Conservation (phyloP, 2,113 vertebrate species). For the Catharus minimus region DNA sequence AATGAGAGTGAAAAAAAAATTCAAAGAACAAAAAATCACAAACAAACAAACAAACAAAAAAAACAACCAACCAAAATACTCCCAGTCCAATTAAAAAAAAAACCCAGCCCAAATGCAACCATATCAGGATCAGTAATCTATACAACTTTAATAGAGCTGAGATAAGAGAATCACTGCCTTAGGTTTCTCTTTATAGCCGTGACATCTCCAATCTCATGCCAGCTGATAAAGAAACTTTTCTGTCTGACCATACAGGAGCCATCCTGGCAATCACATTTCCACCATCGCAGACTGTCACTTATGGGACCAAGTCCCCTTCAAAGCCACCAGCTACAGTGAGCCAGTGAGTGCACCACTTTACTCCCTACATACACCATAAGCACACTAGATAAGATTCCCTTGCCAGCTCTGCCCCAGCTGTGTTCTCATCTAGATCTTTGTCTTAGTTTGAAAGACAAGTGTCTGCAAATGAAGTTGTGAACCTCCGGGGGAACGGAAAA, state of each 20-base stretch:
- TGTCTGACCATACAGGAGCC: not conserved
- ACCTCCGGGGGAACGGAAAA: not conserved
- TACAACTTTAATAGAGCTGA: not conserved
- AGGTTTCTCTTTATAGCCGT: not conserved
- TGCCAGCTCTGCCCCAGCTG: not conserved
- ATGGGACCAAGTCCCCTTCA: rapidly evolving
- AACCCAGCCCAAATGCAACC: not conserved
- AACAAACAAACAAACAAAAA: not conserved
- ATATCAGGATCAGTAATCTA: not conserved
- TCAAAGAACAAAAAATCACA: not conserved
- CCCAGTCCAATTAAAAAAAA: not conserved
- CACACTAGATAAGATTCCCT: not conserved
- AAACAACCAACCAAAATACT: not conserved
- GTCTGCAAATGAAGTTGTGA: not conserved
- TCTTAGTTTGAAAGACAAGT: not conserved
- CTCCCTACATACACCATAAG: not conserved
- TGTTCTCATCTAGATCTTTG: not conserved
- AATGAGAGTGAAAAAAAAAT: not conserved
- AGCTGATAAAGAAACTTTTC: not conserved
- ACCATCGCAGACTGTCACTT: not conserved
- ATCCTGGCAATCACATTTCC: not conserved
- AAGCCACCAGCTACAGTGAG: not conserved
- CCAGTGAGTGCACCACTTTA: not conserved
- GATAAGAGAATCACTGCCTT: not conserved
- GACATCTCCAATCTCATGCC: not conserved